These are phyloP conservation scores for Machimus atricapillus DNA, from an alignment of 2,888 invertebrate genomes.

Conservation along the genomic window DNA sequence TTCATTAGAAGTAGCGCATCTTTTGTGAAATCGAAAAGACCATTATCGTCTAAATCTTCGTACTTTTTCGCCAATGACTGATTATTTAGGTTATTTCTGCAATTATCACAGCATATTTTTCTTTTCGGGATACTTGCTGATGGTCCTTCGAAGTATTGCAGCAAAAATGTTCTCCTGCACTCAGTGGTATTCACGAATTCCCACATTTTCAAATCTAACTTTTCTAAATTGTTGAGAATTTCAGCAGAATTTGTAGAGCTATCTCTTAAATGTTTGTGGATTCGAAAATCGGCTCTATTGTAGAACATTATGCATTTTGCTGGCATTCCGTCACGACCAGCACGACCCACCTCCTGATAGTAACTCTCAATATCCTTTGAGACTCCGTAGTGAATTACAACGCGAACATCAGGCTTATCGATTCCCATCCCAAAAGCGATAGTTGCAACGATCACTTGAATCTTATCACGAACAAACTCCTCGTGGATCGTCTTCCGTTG, in stretches of 20 bases:
- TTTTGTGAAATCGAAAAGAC: conserved; percentile 64
- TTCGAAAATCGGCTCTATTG: conserved; percentile 63
- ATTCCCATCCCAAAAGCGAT: conserved; percentile 78
- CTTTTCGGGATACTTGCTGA: conserved; percentile 49
- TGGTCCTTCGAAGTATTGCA: conserved; percentile 67
- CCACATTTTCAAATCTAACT: conserved; percentile 62
- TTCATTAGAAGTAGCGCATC: conserved; percentile 65
- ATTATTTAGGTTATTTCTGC: conserved; percentile 56
- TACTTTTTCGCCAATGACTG: conserved; percentile 50
- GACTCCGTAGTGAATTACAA: conserved; percentile 75
- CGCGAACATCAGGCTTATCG: conserved; percentile 74
- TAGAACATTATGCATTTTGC: conserved; percentile 70
- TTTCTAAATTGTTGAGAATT: conserved; percentile 48
- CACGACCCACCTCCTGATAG: conserved; percentile 79
- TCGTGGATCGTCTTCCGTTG: conserved; percentile 67
- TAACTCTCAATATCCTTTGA: conserved; percentile 75
- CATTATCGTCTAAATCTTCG: conserved; percentile 59
- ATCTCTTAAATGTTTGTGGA: conserved; percentile 56
- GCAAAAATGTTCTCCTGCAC: conserved; percentile 68
- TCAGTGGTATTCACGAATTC: conserved; percentile 64
- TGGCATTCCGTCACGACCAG: conserved; percentile 73
- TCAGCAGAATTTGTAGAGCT: conserved; percentile 14
- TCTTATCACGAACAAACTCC: conserved; percentile 69
- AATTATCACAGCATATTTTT: conserved; percentile 71
- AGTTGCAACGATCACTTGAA: conserved; percentile 70